Base-by-base conservation (phyloP, 2,888 invertebrate species). In the Villa cingulata region DNA sequence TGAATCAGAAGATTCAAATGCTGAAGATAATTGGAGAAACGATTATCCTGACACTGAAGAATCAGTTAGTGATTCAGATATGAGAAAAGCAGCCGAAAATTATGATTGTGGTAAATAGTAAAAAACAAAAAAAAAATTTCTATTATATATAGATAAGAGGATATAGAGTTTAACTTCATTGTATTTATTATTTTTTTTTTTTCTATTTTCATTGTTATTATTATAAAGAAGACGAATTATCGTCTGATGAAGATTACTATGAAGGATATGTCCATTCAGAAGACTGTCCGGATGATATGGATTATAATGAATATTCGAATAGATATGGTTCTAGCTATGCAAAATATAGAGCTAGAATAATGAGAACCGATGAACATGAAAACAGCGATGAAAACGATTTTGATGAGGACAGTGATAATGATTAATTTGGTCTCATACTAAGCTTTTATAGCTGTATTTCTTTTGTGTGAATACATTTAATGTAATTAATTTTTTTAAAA, bases 21-120 rank as follows among this genome's bases (percentile, higher is more conserved):
- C 81, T 53, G 86, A 87, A 64, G 79, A 80, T 56, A 77, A 85
- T 62, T 81, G 79, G 75, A 72, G 76, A 51, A 86, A 87, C 59
- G 86, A 86, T 45, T 87, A 87, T 63, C 86, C 86, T 1, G 82
- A 83, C 58, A 76, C 77, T 0, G 80, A 81, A 43, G 68, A 73
- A 15, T 36, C 36, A n/a, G 39, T 80, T 45, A 71, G 73, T 45
- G 76, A 79, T 51, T 74, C 77, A 9, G 80, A 80, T 54, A 78
- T 84, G 68, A 61, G 62, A 42, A 80, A 79, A 23, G 73, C 83
- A 61, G 54, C 70, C 14, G 64, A 68, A 66, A 59, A 49, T 12
- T 10, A 18, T 38, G 18, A 18, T 14, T 2, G 19, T 19, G 18
- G 4, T 18, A 12, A 12, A 12, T 32, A 1, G 12, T n/a, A n/a